Evolutionary conservation across 2,888 invertebrate species (phyloP).

Genomic region (Anarsia innoxiella): DNA sequence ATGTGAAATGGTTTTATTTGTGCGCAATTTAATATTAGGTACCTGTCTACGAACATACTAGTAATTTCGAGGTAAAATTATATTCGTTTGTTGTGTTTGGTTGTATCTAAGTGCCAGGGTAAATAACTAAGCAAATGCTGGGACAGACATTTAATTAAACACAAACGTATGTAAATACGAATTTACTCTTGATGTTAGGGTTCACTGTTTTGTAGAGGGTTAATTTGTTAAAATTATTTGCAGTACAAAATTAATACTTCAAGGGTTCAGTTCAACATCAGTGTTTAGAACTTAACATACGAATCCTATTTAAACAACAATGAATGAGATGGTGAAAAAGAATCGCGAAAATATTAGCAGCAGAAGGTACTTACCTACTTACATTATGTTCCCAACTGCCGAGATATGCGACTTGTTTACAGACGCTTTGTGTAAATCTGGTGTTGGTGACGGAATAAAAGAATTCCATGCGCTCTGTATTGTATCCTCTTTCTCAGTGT

Average conservation of each 20-base stretch:
- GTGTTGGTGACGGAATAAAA: constrained; percentile 25
- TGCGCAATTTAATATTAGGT: too few species aligned
- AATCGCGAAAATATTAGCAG: constrained; percentile 4
- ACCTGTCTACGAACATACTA: too few species aligned
- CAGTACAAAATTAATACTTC: too few species aligned
- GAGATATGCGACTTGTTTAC: constrained; percentile 18
- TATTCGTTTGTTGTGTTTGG: too few species aligned
- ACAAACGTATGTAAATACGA: too few species aligned
- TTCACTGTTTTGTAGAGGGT: too few species aligned
- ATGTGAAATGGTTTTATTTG: background rate
- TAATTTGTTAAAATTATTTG: too few species aligned
- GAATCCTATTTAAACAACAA: too few species aligned
- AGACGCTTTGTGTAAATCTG: constrained; percentile 24
- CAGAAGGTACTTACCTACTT: constrained; percentile 8
- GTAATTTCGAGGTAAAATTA: too few species aligned
- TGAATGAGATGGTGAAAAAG: constrained; percentile 1
- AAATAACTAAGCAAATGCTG: constrained; percentile 11
- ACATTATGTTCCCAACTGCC: constrained; percentile 4
- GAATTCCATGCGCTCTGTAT: constrained; percentile 22
- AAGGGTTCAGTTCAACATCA: too few species aligned
- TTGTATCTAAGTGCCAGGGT: constrained; percentile 1
- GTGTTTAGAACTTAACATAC: too few species aligned
- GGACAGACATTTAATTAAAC: constrained; percentile 11
- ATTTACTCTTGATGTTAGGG: too few species aligned
- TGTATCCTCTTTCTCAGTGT: constrained; percentile 19